Conservation (phyloP, 2,888 invertebrate genomes). For the Brassicogethes aeneus region DNA sequence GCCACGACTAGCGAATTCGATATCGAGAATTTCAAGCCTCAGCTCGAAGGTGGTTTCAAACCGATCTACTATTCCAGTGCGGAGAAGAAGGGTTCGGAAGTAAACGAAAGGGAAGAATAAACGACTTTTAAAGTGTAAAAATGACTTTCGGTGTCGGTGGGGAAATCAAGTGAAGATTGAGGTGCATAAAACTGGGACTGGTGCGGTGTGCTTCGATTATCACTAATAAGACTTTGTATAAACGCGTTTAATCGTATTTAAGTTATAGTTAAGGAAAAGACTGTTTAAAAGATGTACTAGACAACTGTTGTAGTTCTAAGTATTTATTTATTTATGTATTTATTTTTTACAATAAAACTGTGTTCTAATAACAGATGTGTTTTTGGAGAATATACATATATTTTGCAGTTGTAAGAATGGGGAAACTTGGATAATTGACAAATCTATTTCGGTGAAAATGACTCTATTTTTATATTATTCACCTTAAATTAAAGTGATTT, state of each 20-base stretch:
- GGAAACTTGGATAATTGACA: no score
- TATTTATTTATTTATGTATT: constrained; percentile 1
- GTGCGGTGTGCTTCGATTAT: neutral
- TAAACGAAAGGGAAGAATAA: constrained; percentile 23
- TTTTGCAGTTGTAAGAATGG: no score
- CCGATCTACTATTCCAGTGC: constrained; percentile 50
- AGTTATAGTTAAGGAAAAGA: neutral
- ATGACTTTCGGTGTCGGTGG: constrained; percentile 13
- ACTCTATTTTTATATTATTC: no score
- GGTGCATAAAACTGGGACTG: neutral
- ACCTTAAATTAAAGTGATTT: no score
- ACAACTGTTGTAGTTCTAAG: neutral
- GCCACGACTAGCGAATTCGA: constrained; percentile 48
- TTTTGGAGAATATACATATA: no score
- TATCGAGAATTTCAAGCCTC: constrained; percentile 58
- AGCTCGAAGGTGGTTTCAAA: constrained; percentile 59
- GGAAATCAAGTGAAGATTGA: constrained; percentile 8
- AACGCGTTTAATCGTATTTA: neutral
- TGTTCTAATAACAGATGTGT: no score
- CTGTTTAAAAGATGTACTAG: neutral
- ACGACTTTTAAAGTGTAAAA: constrained; percentile 6
- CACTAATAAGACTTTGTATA: neutral
- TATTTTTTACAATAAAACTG: neutral
- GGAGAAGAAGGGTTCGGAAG: constrained; percentile 15
- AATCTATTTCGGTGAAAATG: no score